Evolutionary conservation across 2,888 invertebrate species (phyloP).

Genomic region (Mimumesa dahlbomi): DNA sequence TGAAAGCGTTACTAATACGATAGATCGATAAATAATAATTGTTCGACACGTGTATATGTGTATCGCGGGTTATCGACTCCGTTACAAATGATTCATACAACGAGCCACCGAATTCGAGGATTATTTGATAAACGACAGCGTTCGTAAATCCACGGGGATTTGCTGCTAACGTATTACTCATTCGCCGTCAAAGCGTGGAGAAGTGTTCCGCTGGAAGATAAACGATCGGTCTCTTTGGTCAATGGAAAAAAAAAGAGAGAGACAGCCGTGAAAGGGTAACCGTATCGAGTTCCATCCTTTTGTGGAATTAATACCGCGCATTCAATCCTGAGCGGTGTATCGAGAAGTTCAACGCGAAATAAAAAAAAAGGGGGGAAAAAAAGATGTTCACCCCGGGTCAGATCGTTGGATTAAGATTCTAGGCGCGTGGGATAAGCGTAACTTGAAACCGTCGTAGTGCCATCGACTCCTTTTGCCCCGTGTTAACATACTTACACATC

Average conservation of each 20-base stretch:
- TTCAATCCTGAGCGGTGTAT: constrained; percentile 7
- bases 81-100: too few species aligned
- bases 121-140: too few species aligned
- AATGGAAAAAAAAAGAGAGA: not conserved
- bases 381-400: constrained; percentile 23
- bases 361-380: constrained; percentile 19
- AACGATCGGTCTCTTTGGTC: too few species aligned
- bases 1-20: too few species aligned
- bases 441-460: constrained; percentile 43
- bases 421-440: constrained; percentile 58
- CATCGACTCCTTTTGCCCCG: constrained; percentile 25
- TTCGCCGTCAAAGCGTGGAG: too few species aligned
- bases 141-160: too few species aligned
- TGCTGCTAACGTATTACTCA: too few species aligned
- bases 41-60: too few species aligned
- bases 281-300: constrained; percentile 12
- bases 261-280: constrained; percentile 6
- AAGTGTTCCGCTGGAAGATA: too few species aligned
- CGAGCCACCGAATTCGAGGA: too few species aligned
- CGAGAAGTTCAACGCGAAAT: constrained; percentile 10
- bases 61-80: too few species aligned
- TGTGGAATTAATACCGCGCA: constrained; percentile 16
- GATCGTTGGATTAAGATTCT: constrained; percentile 53
- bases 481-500: not conserved
- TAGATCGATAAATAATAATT: too few species aligned